A percentile compares a stretch with the other conserved stretches of the same genome.
phyloP scores from a whole-genome alignment of 2,888 invertebrate genomes.

The Drosophila flavopinicola region DNA sequence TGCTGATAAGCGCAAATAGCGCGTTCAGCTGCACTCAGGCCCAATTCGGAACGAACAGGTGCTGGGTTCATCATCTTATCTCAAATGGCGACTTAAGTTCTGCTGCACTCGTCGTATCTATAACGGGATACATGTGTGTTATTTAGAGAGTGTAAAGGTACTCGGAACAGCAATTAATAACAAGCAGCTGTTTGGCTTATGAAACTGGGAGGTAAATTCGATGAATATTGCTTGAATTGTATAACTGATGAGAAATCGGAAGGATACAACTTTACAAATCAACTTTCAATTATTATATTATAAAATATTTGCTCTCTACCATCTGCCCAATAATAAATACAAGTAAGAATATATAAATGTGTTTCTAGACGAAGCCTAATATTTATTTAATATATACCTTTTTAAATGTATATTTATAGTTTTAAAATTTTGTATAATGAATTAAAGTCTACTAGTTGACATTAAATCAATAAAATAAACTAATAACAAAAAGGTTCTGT shows the following conservation, averaged over 20 bases:
- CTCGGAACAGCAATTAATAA: constrained; percentile 2
- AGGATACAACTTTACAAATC: too few species aligned
- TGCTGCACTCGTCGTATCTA: constrained; percentile 42
- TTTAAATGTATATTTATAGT: too few species aligned
- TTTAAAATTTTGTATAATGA: too few species aligned
- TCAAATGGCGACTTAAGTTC: constrained; percentile 16
- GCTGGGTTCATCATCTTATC: constrained; percentile 28
- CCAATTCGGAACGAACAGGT: constrained; percentile 46
- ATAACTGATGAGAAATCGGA: not conserved
- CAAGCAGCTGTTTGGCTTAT: constrained; percentile 4
- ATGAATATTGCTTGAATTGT: not conserved
- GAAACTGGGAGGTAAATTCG: not conserved
- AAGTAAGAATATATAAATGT: too few species aligned
- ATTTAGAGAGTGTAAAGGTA: constrained; percentile 8
- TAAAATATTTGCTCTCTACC: too few species aligned
- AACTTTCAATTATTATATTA: too few species aligned
- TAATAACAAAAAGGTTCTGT: not conserved
- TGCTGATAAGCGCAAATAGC: constrained; percentile 20
- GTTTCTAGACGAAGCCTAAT: too few species aligned
- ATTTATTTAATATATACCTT: too few species aligned
- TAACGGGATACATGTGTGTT: not conserved
- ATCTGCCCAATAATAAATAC: too few species aligned
- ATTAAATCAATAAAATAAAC: not conserved
- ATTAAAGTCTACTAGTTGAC: too few species aligned
- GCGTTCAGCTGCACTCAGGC: constrained; percentile 27